Conservation (phyloP, 2,888 invertebrate species). For the Cynaeus angustus region DNA sequence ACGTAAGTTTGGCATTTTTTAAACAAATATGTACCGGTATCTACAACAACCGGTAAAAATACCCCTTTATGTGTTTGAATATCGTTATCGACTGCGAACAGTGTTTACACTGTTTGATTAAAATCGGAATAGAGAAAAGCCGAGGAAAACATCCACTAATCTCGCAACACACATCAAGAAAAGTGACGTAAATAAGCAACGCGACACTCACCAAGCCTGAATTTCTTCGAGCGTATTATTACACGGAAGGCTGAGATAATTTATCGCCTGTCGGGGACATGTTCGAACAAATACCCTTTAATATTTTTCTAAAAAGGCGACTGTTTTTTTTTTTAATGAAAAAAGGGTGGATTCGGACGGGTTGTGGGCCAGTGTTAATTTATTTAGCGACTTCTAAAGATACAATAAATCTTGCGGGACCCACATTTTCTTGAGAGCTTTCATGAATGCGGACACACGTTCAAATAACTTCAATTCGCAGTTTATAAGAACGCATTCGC, state of each 20-base stretch:
- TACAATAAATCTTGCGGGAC: too few relatives aligned
- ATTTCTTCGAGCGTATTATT: conserved; percentile 41
- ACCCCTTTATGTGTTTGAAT: conserved; percentile 45
- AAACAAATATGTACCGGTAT: conserved; percentile 17
- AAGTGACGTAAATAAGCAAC: conserved; percentile 48
- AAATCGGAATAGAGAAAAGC: conserved; percentile 31
- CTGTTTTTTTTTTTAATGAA: too few relatives aligned
- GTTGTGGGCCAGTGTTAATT: too few relatives aligned
- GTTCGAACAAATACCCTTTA: conserved; percentile 26
- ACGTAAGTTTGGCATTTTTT: conserved; percentile 12
- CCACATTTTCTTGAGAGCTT: too few relatives aligned
- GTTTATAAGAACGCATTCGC: too few relatives aligned
- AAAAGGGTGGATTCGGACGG: too few relatives aligned
- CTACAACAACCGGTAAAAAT: conserved; percentile 23
- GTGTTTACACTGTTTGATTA: conserved; percentile 46
- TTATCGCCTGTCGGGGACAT: conserved; percentile 35
- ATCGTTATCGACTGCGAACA: conserved; percentile 47
- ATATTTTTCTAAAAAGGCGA: conserved; percentile 12
- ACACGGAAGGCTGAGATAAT: conserved; percentile 27
- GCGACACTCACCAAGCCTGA: conserved; percentile 32
- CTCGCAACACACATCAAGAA: conserved; percentile 38
- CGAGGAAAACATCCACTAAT: conserved; percentile 39
- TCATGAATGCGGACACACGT: too few relatives aligned
- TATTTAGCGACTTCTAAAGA: too few relatives aligned
- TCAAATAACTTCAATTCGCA: too few relatives aligned